Conservation (phyloP, 2,113 vertebrate species). For the Gasterosteus aculeatus region DNA sequence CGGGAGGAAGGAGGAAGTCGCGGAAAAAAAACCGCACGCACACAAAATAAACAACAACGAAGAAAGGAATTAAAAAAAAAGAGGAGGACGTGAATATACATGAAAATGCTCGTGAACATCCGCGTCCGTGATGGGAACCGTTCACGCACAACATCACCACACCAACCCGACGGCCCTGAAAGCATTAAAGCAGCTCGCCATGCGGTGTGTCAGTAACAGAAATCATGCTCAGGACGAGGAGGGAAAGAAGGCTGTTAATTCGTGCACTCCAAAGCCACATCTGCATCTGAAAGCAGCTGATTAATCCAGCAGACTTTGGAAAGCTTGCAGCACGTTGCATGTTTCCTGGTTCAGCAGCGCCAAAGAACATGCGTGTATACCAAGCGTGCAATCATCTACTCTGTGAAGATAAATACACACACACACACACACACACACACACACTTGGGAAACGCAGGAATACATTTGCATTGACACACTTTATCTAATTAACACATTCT, state of each 20-base stretch:
- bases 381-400: constrained; percentile 50
- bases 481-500: neutral
- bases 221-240: constrained; percentile 58
- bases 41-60: constrained; percentile 42
- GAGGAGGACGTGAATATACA: constrained; percentile 47
- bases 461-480: neutral
- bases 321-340: neutral
- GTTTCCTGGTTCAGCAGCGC: constrained; percentile 39
- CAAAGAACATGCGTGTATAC: constrained; percentile 50
- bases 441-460: constrained; percentile 18
- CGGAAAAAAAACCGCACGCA: constrained; percentile 56
- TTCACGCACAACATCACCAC: constrained; percentile 20
- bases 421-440: constrained; percentile 10
- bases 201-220: constrained; percentile 37
- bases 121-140: constrained; percentile 14
- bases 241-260: constrained; percentile 6
- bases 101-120: constrained; percentile 42
- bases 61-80: constrained; percentile 26
- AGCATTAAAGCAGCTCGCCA: constrained; percentile 55
- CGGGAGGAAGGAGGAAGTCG: constrained; percentile 19
- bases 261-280: constrained; percentile 27
- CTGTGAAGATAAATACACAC: constrained; percentile 6
- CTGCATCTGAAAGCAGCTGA: constrained; percentile 51
- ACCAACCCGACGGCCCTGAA: constrained; percentile 40
- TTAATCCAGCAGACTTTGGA: constrained; percentile 1